Percentiles rank a stretch among this genome's conserved stretches.
These are phyloP conservation scores for Tringa solitaria DNA, from an alignment of 2,113 vertebrate genomes.

Conservation along the genomic window DNA sequence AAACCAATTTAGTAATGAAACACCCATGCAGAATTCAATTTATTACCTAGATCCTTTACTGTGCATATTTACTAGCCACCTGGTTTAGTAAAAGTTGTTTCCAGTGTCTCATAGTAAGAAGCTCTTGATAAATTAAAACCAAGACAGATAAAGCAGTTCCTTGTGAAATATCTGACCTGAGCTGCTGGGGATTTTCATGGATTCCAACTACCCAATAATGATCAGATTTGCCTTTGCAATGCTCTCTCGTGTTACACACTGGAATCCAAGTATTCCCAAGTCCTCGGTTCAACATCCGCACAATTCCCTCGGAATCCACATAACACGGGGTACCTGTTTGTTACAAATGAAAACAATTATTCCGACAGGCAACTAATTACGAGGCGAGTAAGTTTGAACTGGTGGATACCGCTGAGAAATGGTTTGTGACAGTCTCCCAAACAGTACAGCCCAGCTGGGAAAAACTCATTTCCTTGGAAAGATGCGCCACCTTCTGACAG, in stretches of 20 bases:
- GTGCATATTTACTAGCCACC: background rate
- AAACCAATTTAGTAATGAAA: background rate
- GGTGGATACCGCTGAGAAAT: background rate
- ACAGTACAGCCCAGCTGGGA: background rate
- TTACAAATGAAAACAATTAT: background rate
- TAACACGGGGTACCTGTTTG: slow-evolving; percentile 87
- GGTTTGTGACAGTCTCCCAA: background rate
- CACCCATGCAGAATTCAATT: background rate
- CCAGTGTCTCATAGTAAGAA: background rate
- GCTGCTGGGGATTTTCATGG: slow-evolving; percentile 93
- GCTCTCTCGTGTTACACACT: slow-evolving; percentile 86
- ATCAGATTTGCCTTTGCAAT: slow-evolving; percentile 92
- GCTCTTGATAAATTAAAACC: background rate
- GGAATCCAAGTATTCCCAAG: slow-evolving; percentile 89
- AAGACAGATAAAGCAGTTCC: background rate
- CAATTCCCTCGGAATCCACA: slow-evolving; percentile 87
- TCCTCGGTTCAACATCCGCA: slow-evolving; percentile 88
- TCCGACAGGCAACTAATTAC: background rate
- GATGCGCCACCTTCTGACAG: slow-evolving; percentile 55
- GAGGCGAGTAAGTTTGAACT: fast-evolving
- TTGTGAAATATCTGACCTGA: slow-evolving; percentile 78
- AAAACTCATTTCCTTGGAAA: background rate
- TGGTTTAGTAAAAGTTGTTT: background rate
- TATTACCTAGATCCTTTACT: background rate
- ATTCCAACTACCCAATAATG: slow-evolving; percentile 95